Evolutionary conservation across 2,888 invertebrate species (phyloP), one percentile per base, ranked within the genome.

Genomic region (Spicauda simplicius): DNA sequence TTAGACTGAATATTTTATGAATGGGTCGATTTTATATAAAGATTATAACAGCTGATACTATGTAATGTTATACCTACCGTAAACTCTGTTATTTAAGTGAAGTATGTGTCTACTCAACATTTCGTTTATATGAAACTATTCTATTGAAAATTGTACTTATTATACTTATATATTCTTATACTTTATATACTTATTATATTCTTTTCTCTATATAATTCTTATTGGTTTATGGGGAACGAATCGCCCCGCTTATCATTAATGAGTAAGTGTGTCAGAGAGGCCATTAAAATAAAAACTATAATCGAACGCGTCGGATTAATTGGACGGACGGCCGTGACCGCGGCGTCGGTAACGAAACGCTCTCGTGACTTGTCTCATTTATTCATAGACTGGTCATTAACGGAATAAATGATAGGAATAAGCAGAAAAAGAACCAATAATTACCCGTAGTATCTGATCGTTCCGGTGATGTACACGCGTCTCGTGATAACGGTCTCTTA

Each of bases 321-420:
- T 52, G 14, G 60, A 18, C 19, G 52, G 14, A 25, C 60, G 60
- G 52, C 60, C 60, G n/a, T 61, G 60, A 61, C 60, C 37, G 50
- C 52, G 11, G 16, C 0, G 14, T 25, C 25, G 5, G 25, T 25
- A 54, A 25, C 54, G 41, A 54, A 37, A 37, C 53, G 52, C 7
- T 11, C 20, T 62, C 62, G 62, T 54, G 62, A 62, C 62, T 54
- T 62, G 62, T 25, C 25, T 45, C 54, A 54, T 62, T 62, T 62
- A 62, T 45, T 62, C 41, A 19, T 45, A 41, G 41, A 4, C 5
- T n/a, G 54, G 25, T 45, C 20, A 41, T 62, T 54, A 54, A n/a
- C 62, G 11, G 18, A 45, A 62, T 54, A n/a, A 61, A 6, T 30
- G 14, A 12, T 54, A 11, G 5, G n/a, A 54, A n/a, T 20, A 25